Evolutionary conservation across 2,888 invertebrate species (phyloP).

Genomic region (Onthophagus sagittarius): DNA sequence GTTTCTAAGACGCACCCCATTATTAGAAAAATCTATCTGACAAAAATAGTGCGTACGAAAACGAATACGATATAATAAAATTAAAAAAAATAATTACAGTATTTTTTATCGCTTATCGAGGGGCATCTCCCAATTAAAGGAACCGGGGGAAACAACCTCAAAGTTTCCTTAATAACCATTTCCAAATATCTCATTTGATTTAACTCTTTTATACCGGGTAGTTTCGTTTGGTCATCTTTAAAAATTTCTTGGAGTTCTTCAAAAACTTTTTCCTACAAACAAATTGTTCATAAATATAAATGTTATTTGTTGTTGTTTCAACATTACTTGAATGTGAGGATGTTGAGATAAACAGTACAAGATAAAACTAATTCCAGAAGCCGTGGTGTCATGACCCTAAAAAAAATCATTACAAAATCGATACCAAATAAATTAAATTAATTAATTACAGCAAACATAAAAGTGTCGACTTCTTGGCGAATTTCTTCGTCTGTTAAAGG

Average conservation of each 20-base stretch:
- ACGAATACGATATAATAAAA: too few relatives aligned
- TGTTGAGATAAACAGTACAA: constrained; percentile 27
- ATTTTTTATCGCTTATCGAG: neutral
- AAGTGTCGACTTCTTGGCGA: constrained; percentile 27
- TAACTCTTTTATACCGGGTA: neutral
- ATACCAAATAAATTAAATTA: neutral
- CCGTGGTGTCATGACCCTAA: constrained; percentile 32
- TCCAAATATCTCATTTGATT: constrained; percentile 6
- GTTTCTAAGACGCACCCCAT: too few relatives aligned
- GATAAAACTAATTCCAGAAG: constrained; percentile 28
- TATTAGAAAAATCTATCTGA: too few relatives aligned
- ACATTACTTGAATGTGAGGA: constrained; percentile 30
- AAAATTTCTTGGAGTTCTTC: neutral
- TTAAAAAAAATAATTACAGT: too few relatives aligned
- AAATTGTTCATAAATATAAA: too few relatives aligned
- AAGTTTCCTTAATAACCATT: constrained; percentile 8
- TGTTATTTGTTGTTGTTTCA: neutral
- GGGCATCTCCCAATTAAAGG: neutral
- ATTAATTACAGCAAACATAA: constrained; percentile 27
- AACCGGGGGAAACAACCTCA: constrained; percentile 2
- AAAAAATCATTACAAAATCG: constrained; percentile 17
- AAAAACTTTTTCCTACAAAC: neutral
- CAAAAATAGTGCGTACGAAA: too few relatives aligned
- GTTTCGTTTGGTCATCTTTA: neutral
- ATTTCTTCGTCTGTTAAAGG: constrained; percentile 61